phyloP scores from a whole-genome alignment of 2,888 invertebrate species.

The Pasiphila rectangulata region DNA sequence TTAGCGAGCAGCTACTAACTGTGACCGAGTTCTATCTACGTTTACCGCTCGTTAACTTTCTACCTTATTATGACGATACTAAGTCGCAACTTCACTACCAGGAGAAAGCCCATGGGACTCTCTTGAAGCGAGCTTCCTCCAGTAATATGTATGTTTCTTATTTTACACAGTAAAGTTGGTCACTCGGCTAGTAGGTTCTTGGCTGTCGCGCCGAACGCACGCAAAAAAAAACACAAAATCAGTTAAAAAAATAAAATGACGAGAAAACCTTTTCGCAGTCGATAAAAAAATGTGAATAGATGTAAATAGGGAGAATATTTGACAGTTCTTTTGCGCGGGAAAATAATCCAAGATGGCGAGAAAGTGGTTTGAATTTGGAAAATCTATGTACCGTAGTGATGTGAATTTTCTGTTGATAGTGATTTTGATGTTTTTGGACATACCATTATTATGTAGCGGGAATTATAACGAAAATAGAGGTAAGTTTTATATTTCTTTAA shows the following conservation, averaged over 20 bases:
- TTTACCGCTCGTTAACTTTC: slow-evolving; percentile 14
- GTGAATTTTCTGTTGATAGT: slow-evolving; percentile 68
- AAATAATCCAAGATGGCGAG: slow-evolving; percentile 68
- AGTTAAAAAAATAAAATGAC: slow-evolving; percentile 53
- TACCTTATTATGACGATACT: slow-evolving; percentile 24
- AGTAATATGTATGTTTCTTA: slow-evolving; percentile 79
- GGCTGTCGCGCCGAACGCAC: slow-evolving; percentile 51
- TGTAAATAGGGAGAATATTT: slow-evolving; percentile 26
- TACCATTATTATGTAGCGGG: slow-evolving; percentile 50
- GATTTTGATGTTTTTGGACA: slow-evolving; percentile 61
- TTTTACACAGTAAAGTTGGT: slow-evolving; percentile 78
- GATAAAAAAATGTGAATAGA: slow-evolving; percentile 50
- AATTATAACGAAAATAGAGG: slow-evolving; percentile 62
- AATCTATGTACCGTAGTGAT: slow-evolving; percentile 56
- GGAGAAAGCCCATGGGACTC: slow-evolving; percentile 48
- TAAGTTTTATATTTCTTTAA: slow-evolving; percentile 34
- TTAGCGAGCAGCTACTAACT: slow-evolving; percentile 64
- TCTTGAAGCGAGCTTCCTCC: slow-evolving; percentile 41
- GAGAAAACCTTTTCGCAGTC: slow-evolving; percentile 54
- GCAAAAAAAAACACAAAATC: slow-evolving; percentile 41
- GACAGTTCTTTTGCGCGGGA: slow-evolving; percentile 51
- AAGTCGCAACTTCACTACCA: slow-evolving; percentile 25
- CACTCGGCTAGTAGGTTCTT: slow-evolving; percentile 77
- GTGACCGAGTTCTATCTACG: slow-evolving; percentile 51
- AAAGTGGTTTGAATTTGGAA: slow-evolving; percentile 62